Evolutionary conservation across 2,113 vertebrate species (phyloP).

Genomic region (Mandrillus leucophaeus): DNA sequence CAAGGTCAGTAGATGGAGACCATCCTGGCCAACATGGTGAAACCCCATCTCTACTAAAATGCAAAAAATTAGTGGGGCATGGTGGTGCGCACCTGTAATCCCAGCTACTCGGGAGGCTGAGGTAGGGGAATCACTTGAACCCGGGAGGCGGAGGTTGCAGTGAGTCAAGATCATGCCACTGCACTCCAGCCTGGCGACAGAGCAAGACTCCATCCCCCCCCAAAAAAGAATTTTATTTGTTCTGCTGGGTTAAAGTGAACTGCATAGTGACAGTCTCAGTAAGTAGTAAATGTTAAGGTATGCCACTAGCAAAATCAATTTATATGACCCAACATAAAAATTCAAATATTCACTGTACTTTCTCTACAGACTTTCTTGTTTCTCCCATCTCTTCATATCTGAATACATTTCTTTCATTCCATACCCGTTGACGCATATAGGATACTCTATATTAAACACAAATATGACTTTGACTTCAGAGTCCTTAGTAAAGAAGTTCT

Average conservation of each 20-base stretch:
- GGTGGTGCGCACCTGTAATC: too few relatives aligned
- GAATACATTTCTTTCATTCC: conserved; percentile 1
- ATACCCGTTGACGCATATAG: neutral
- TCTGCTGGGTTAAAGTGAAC: neutral
- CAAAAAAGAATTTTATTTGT: conserved; percentile 10
- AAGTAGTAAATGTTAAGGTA: neutral
- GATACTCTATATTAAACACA: conserved; percentile 20
- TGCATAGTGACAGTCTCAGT: neutral
- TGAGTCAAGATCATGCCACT: too few relatives aligned
- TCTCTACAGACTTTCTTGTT: neutral
- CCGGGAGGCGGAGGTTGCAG: too few relatives aligned
- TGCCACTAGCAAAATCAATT: neutral
- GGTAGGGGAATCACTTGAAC: too few relatives aligned
- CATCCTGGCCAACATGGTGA: too few relatives aligned
- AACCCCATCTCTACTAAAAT: too few relatives aligned
- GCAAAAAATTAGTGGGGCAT: too few relatives aligned
- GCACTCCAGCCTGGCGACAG: too few relatives aligned
- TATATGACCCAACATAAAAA: neutral
- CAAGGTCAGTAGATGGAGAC: too few relatives aligned
- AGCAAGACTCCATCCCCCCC: accelerated
- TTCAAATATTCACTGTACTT: neutral
- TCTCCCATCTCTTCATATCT: neutral
- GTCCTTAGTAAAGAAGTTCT: neutral
- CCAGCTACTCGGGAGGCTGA: too few relatives aligned
- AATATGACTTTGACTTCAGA: neutral